Conservation (phyloP, 2,888 invertebrate genomes). For the Heterodera filipjevi region DNA sequence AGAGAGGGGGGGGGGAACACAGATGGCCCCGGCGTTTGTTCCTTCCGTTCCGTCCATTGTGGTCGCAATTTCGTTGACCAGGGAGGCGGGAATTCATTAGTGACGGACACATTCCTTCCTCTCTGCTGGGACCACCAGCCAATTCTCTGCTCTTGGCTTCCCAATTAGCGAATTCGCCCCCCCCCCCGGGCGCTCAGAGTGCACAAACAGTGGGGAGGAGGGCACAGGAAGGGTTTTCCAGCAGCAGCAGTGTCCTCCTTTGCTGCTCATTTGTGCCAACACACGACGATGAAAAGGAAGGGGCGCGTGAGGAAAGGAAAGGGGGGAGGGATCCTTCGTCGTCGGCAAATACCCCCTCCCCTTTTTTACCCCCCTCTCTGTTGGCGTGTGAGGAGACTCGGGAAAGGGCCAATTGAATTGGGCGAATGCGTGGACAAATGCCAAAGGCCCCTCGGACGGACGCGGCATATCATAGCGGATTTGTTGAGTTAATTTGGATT, state of each 20-base stretch:
- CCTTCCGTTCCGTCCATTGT: neutral
- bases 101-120: too few relatives aligned
- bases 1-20: too few relatives aligned
- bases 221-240: neutral
- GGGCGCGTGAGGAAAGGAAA: neutral
- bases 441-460: neutral
- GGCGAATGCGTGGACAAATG: constrained; percentile 7
- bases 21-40: neutral
- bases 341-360: constrained; percentile 5
- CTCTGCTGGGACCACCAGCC: neutral
- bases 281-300: constrained; percentile 1
- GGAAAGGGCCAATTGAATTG: constrained; percentile 6
- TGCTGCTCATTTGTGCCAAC: constrained; percentile 9
- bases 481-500: constrained; percentile 2
- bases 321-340: neutral
- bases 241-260: neutral
- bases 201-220: constrained; percentile 1
- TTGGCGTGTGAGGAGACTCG: neutral
- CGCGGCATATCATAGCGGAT: constrained; percentile 6
- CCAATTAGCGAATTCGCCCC: constrained; percentile 4
- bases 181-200: neutral
- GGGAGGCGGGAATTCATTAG: too few relatives aligned
- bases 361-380: neutral
- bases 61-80: neutral
- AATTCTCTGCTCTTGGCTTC: constrained; percentile 6